A percentile compares a stretch with the other conserved stretches of the same genome.
Evolutionary conservation across 2,797 vertebrate species (phyloP).

Genomic region (Pangasius sanitwongsei): DNA sequence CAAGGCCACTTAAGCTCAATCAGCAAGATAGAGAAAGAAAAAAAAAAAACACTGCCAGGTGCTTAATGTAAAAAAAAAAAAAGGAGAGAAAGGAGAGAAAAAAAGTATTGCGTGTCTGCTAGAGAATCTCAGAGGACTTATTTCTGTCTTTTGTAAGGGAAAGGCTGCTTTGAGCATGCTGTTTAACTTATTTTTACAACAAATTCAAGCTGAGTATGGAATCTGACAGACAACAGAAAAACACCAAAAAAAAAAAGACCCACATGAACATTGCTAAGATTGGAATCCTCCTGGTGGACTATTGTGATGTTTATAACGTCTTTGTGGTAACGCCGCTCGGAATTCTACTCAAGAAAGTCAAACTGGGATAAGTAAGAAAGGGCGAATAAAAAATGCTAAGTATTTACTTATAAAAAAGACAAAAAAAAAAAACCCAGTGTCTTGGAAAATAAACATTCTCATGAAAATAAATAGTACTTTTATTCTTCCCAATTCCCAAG

Average conservation of each 20-base stretch:
- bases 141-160: background rate
- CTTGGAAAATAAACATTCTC: background rate
- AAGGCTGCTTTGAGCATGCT: constrained; percentile 26
- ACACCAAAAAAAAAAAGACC: background rate
- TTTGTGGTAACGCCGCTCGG: background rate
- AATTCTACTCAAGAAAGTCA: constrained; percentile 14
- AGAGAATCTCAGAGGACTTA: constrained; percentile 1
- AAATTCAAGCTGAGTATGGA: constrained; percentile 23
- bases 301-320: constrained; percentile 18
- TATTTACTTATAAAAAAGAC: background rate
- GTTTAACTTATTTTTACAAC: constrained; percentile 32
- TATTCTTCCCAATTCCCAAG: constrained; percentile 6
- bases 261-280: constrained; percentile 30
- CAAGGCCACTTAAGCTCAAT: constrained; percentile 61
- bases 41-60: constrained; percentile 66
- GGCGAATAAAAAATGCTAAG: background rate
- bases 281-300: constrained; percentile 25
- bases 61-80: constrained; percentile 59
- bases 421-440: too few relatives aligned
- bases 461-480: background rate
- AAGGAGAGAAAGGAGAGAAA: constrained; percentile 26
- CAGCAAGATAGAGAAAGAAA: constrained; percentile 62
- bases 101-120: background rate
- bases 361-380: constrained; percentile 6
- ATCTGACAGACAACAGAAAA: constrained; percentile 19